Conservation (phyloP, 2,113 vertebrate genomes). For the Tonatia bakeri region DNA sequence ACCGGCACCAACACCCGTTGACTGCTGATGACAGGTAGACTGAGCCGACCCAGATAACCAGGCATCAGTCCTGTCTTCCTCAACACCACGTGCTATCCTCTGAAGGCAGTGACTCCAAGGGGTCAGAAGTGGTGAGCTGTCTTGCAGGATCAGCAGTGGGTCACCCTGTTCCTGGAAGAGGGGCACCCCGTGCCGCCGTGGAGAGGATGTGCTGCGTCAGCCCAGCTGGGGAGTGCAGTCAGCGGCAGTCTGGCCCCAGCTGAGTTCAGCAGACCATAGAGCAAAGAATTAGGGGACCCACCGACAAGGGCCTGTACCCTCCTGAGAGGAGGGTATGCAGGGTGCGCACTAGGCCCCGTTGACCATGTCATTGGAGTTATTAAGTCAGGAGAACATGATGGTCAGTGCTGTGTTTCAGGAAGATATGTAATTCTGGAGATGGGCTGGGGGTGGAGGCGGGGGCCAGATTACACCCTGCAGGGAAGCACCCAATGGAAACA, state of each 20-base stretch:
- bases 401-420: background rate
- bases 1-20: background rate
- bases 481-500: accelerated
- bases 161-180: background rate
- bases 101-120: background rate
- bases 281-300: background rate
- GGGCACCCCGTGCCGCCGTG: background rate
- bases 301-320: background rate
- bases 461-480: accelerated
- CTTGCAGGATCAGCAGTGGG: background rate
- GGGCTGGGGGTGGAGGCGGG: no score
- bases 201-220: background rate
- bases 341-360: background rate
- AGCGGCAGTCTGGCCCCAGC: background rate
- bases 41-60: background rate
- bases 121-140: accelerated
- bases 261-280: no score
- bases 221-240: accelerated
- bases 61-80: background rate
- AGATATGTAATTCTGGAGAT: background rate
- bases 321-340: accelerated
- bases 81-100: accelerated
- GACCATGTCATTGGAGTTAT: background rate
- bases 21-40: no score
- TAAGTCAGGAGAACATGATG: background rate